Evolutionary conservation across 2,797 vertebrate genomes (phyloP).

Genomic region (Acrocephalus scirpaceus): DNA sequence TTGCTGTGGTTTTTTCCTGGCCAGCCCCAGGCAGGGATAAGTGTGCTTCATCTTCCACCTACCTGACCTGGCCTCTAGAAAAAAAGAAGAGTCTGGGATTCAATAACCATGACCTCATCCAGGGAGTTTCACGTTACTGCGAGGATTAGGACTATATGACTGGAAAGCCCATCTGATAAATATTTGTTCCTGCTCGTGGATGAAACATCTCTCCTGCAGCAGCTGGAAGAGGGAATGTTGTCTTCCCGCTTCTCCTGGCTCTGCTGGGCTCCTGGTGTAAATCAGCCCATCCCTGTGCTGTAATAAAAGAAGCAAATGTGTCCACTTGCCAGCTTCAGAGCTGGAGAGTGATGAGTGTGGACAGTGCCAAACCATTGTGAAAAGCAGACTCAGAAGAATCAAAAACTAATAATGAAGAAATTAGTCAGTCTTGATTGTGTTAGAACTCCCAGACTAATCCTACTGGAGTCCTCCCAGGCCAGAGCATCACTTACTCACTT

Average conservation of each 20-base stretch:
- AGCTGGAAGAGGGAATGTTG: neutral
- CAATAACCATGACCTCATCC: slow-evolving; percentile 57
- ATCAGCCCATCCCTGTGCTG: neutral
- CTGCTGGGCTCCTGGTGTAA: neutral
- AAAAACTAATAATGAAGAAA: slow-evolving; percentile 32
- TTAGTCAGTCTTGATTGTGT: neutral
- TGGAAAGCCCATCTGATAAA: slow-evolving; percentile 43
- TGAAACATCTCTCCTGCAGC: neutral
- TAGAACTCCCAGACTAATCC: neutral
- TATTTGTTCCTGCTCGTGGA: slow-evolving; percentile 37
- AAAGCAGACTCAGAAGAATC: slow-evolving; percentile 29
- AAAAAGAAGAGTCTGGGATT: neutral
- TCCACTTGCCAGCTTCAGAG: neutral
- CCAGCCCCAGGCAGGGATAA: neutral
- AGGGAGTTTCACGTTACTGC: neutral
- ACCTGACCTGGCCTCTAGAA: neutral
- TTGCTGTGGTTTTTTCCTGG: neutral
- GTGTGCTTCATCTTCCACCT: neutral
- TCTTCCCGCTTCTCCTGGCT: neutral
- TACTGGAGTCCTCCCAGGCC: slow-evolving; percentile 1
- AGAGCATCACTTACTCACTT: slow-evolving; percentile 5
- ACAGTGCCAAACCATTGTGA: slow-evolving; percentile 31
- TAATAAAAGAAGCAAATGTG: neutral
- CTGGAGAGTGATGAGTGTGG: neutral
- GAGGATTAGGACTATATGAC: slow-evolving; percentile 61